Evolutionary conservation across 2,797 vertebrate species (phyloP).

Genomic region (Lates japonicus): DNA sequence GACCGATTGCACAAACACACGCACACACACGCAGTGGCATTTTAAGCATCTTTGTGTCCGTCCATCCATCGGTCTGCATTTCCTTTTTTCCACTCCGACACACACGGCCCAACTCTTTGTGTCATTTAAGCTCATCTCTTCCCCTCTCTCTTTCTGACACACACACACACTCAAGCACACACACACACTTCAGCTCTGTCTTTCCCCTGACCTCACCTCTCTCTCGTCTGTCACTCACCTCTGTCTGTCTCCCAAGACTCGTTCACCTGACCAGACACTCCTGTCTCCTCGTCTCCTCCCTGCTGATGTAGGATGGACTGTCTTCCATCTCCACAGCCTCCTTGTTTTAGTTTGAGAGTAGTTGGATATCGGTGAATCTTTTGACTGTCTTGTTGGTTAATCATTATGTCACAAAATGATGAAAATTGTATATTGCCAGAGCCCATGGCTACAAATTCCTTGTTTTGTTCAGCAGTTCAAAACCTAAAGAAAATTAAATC

Average conservation of each 20-base stretch:
- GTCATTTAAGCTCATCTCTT: slow-evolving; percentile 8
- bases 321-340: slow-evolving; percentile 33
- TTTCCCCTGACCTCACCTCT: slow-evolving; percentile 39
- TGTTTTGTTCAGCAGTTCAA: too few relatives aligned
- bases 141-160: background rate
- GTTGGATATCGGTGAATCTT: too few relatives aligned
- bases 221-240: slow-evolving; percentile 9
- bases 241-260: slow-evolving; percentile 4
- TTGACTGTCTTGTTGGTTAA: background rate
- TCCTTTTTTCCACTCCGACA: background rate
- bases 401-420: too few relatives aligned
- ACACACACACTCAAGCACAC: slow-evolving; percentile 7
- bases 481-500: too few relatives aligned
- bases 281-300: slow-evolving; percentile 56
- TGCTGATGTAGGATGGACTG: slow-evolving; percentile 46
- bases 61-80: background rate
- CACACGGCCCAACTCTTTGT: slow-evolving; percentile 22
- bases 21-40: background rate
- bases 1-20: slow-evolving; percentile 7
- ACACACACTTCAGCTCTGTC: slow-evolving; percentile 13
- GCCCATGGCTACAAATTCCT: too few relatives aligned
- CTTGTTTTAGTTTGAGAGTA: background rate
- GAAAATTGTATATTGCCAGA: too few relatives aligned
- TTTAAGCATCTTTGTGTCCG: slow-evolving; percentile 14
- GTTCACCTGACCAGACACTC: slow-evolving; percentile 36